These are phyloP conservation scores for Drosophila peninsularis DNA, from an alignment of 2,888 invertebrate species.

Conservation along the genomic window DNA sequence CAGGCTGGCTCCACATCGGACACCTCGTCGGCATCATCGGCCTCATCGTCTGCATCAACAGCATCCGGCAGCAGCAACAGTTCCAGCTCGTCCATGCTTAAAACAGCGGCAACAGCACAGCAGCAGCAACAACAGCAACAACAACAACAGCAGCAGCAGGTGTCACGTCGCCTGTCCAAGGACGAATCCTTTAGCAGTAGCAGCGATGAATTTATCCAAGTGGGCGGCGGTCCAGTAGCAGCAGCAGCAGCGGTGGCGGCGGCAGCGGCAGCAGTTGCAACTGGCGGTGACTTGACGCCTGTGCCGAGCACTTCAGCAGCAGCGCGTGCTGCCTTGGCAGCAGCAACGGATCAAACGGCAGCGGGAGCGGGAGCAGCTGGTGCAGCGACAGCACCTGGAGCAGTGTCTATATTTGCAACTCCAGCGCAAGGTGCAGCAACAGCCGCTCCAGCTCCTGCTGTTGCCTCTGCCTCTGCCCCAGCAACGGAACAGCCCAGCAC, in stretches of 20 bases:
- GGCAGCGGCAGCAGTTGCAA: constrained; percentile 13
- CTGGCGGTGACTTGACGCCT: constrained; percentile 59
- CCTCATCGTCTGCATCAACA: constrained; percentile 77
- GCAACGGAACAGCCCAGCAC: constrained; percentile 5
- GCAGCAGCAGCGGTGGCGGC: constrained; percentile 8
- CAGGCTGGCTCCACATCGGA: constrained; percentile 76
- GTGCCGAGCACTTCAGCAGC: constrained; percentile 80
- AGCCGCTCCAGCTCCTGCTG: constrained; percentile 10
- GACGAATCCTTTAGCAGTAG: constrained; percentile 91
- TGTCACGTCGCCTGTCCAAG: constrained; percentile 88
- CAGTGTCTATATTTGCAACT: constrained; percentile 85
- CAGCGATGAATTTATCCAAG: constrained; percentile 91
- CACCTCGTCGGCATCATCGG: constrained; percentile 79
- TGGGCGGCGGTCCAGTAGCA: constrained; percentile 7
- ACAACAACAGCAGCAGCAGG: constrained; percentile 23
- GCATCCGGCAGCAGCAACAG: constrained; percentile 82
- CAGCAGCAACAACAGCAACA: constrained; percentile 30
- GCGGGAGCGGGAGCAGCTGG: neutral
- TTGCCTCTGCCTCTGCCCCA: neutral
- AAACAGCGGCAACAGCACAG: constrained; percentile 42
- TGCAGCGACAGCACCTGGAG: neutral
- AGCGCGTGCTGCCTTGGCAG: constrained; percentile 60
- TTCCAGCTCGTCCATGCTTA: constrained; percentile 81
- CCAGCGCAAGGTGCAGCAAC: neutral
- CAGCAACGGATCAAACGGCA: neutral